Conservation (phyloP, 2,888 invertebrate genomes). For the Callinectes sapidus region DNA sequence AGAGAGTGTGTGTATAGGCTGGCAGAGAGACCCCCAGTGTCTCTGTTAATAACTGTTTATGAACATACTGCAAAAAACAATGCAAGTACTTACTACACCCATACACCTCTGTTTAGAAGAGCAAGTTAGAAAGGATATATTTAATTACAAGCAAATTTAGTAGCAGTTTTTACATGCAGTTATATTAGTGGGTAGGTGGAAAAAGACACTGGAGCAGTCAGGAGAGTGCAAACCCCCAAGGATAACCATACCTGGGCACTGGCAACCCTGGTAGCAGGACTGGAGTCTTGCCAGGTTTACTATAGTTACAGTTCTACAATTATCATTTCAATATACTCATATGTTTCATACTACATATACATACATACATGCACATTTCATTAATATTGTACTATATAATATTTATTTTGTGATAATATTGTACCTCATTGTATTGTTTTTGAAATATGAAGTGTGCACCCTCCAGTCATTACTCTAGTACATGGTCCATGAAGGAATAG, state of each 20-base stretch:
- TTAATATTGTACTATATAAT: not conserved
- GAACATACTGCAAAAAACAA: not conserved
- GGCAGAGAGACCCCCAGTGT: not conserved
- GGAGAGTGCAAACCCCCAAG: not conserved
- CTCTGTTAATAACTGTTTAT: not conserved
- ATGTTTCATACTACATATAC: not conserved
- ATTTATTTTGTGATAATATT: constrained; percentile 33
- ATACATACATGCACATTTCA: constrained; percentile 13
- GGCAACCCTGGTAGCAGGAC: not conserved
- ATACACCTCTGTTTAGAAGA: not conserved
- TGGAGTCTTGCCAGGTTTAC: not conserved
- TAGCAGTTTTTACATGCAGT: not conserved
- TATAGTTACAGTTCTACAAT: not conserved
- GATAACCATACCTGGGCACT: not conserved
- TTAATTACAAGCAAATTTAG: constrained; percentile 31
- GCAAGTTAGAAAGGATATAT: constrained; percentile 18
- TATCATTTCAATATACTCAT: not conserved
- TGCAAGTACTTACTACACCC: constrained; percentile 24
- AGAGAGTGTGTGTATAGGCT: not conserved
- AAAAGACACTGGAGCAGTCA: not conserved
- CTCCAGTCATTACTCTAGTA: not conserved
- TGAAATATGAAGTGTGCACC: not conserved
- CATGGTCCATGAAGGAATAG: not conserved
- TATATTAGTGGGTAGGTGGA: not conserved
- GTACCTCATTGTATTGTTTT: constrained; percentile 10